These are phyloP conservation scores for Linepithema humile DNA, from an alignment of 1,140 invertebrate species.

Conservation along the genomic window DNA sequence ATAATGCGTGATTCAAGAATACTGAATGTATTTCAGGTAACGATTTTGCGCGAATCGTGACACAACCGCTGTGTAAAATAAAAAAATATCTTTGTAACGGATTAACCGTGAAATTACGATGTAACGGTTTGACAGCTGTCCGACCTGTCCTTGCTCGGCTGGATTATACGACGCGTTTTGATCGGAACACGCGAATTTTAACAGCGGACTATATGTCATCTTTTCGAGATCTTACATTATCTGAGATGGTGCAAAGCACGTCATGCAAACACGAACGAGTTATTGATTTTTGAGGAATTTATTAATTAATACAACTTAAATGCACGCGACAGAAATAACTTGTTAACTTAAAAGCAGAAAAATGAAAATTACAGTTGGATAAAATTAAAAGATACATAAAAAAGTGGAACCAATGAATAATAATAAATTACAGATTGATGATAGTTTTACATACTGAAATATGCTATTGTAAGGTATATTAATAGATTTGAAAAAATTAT, in stretches of 20 bases:
- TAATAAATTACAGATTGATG: not conserved
- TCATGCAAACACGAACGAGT: not conserved
- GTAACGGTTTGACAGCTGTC: constrained; percentile 70
- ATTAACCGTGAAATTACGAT: constrained; percentile 69
- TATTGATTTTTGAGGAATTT: not conserved
- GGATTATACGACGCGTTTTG: constrained; percentile 39
- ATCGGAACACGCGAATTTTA: constrained; percentile 24
- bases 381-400: not conserved
- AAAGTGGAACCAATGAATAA: not conserved
- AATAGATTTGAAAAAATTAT: not conserved
- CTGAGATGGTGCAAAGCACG: not conserved
- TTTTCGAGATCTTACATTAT: not conserved
- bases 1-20: not conserved
- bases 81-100: constrained; percentile 41
- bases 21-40: constrained; percentile 13
- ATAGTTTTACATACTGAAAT: not conserved
- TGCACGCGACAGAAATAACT: not conserved
- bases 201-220: not conserved
- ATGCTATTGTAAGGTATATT: not conserved
- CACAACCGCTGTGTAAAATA: constrained; percentile 30
- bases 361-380: not conserved
- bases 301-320: not conserved
- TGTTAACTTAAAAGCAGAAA: not conserved
- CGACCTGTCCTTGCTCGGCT: constrained; percentile 51
- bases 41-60: constrained; percentile 24